These are phyloP conservation scores for Augochlora pura DNA, from an alignment of 1,140 invertebrate genomes.

Conservation along the genomic window DNA sequence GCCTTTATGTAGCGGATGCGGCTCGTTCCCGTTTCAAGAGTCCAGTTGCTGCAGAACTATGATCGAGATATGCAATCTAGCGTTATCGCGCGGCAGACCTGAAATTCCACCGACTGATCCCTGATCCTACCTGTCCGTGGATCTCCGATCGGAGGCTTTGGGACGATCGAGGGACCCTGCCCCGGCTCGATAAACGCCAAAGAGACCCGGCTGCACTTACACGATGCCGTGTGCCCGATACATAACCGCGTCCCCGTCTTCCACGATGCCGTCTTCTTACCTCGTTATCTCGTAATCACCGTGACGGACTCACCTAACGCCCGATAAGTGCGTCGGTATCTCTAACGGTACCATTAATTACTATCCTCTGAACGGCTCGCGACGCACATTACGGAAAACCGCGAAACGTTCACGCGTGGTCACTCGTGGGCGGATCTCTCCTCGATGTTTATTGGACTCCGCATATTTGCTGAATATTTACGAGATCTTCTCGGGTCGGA, in stretches of 20 bases:
- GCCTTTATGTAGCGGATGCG: conserved; percentile 71
- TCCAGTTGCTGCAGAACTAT: conserved; percentile 63
- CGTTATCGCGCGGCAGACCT: conserved; percentile 51
- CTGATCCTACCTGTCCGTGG: conserved; percentile 37
- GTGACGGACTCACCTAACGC: conserved; percentile 42
- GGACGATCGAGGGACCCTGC: conserved; percentile 34
- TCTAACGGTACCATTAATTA: conserved; percentile 60
- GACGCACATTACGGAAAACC: background rate
- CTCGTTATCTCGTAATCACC: conserved; percentile 48
- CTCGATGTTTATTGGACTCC: too few relatives aligned
- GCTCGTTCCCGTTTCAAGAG: conserved; percentile 73
- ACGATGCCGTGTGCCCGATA: background rate
- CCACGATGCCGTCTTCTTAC: background rate
- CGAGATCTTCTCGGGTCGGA: too few relatives aligned
- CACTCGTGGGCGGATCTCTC: too few relatives aligned
- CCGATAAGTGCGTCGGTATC: conserved; percentile 16
- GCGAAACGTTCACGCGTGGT: too few relatives aligned
- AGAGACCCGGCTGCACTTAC: background rate
- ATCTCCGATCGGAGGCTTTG: conserved; percentile 35
- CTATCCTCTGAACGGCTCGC: conserved; percentile 22
- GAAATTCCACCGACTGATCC: conserved; percentile 56
- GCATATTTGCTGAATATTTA: too few relatives aligned
- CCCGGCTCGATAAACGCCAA: conserved; percentile 25
- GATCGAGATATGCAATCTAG: conserved; percentile 56
- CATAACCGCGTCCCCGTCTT: background rate